Evolutionary conservation across 2,797 vertebrate genomes (phyloP).

Genomic region (Propithecus perrieri): DNA sequence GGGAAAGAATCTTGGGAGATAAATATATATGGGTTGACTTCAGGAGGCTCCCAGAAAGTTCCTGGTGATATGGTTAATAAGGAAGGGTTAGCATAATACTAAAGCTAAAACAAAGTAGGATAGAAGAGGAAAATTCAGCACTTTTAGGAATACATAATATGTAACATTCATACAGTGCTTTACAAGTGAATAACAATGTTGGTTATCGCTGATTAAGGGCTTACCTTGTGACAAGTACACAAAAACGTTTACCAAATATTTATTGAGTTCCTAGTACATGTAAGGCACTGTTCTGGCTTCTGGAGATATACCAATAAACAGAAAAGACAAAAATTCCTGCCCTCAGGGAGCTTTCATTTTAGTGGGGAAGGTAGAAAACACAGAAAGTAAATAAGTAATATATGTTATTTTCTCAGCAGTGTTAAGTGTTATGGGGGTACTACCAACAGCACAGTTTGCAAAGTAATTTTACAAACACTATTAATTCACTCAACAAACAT

Average conservation of each 20-base stretch:
- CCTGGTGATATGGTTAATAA: neutral
- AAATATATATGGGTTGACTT: neutral
- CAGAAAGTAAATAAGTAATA: neutral
- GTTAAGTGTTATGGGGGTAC: neutral
- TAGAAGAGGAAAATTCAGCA: neutral
- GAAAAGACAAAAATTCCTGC: neutral
- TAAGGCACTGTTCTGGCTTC: neutral
- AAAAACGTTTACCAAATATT: neutral
- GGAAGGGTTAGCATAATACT: neutral
- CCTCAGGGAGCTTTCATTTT: neutral
- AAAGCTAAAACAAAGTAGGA: neutral
- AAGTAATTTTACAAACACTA: neutral
- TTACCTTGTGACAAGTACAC: neutral
- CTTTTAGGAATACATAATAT: neutral
- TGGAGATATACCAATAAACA: neutral
- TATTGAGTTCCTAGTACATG: neutral
- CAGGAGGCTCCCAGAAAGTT: neutral
- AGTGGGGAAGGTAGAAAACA: neutral
- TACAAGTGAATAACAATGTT: neutral
- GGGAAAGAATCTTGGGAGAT: neutral
- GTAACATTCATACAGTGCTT: neutral
- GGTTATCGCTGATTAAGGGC: neutral
- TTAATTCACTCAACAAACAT: neutral
- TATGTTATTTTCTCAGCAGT: neutral
- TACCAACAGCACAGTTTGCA: neutral